Evolutionary conservation across 2,888 invertebrate species (phyloP).

Genomic region (Pyralis farinalis): DNA sequence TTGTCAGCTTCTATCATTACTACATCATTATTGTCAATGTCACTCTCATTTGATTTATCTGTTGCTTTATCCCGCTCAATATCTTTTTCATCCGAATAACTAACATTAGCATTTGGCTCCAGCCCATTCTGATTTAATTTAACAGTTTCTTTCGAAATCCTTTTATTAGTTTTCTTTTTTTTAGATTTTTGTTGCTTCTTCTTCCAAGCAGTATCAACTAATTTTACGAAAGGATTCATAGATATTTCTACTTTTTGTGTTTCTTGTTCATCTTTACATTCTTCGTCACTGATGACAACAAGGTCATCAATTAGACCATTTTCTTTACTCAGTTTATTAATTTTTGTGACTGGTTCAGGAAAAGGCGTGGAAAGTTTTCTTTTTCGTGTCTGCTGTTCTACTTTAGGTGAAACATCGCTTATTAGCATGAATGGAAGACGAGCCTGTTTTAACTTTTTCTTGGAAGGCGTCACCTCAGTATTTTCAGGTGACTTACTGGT

Average conservation of each 20-base stretch:
- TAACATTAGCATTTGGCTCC: background rate
- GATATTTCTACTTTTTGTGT: constrained; percentile 32
- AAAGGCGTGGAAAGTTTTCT: constrained; percentile 64
- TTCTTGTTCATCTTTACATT: constrained; percentile 37
- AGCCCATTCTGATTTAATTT: constrained; percentile 1
- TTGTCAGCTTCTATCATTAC: constrained; percentile 15
- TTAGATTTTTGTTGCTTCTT: constrained; percentile 56
- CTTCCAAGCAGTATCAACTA: constrained; percentile 63
- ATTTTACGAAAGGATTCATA: constrained; percentile 62
- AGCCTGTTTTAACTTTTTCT: constrained; percentile 83
- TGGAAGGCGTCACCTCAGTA: constrained; percentile 63
- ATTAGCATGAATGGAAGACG: constrained; percentile 82
- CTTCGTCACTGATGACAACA: constrained; percentile 66
- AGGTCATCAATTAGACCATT: constrained; percentile 45
- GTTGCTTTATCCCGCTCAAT: background rate
- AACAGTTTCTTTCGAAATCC: background rate
- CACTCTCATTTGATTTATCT: background rate
- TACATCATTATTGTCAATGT: constrained; percentile 3
- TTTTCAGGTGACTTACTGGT: constrained; percentile 55
- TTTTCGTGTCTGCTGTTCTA: constrained; percentile 53
- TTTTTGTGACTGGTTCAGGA: constrained; percentile 51
- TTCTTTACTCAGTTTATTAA: constrained; percentile 64
- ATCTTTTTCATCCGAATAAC: constrained; percentile 13
- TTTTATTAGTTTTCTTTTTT: constrained; percentile 41
- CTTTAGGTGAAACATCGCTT: constrained; percentile 59